A percentile compares a stretch with the other conserved stretches of the same genome.
Evolutionary conservation across 2,113 vertebrate species (phyloP).

Genomic region (Chrysochloris asiatica): DNA sequence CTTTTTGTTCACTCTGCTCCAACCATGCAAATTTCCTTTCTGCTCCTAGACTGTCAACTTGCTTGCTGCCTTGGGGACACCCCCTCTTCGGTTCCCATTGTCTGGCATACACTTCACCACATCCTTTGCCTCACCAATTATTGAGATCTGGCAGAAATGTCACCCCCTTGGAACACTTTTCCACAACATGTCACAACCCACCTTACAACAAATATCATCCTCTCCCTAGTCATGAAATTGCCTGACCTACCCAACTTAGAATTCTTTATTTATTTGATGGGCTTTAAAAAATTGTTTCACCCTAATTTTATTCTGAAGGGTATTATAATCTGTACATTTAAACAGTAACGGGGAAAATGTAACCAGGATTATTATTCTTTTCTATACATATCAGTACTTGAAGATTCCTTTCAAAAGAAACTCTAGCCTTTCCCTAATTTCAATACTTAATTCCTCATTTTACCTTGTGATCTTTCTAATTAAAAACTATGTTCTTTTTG

Average conservation of each 20-base stretch:
- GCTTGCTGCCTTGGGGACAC: neutral
- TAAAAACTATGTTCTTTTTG: constrained; percentile 78
- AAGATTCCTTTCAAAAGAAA: constrained; percentile 75
- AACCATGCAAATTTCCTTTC: too few relatives aligned
- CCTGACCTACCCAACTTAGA: neutral
- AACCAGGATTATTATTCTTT: constrained; percentile 82
- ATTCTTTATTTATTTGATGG: neutral
- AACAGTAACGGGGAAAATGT: constrained; percentile 72
- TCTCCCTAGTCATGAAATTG: neutral
- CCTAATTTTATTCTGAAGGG: constrained; percentile 74
- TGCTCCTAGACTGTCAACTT: too few relatives aligned
- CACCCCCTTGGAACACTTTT: neutral
- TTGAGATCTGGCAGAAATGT: neutral
- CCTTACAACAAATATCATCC: neutral
- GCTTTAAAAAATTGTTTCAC: neutral
- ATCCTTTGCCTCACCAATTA: neutral
- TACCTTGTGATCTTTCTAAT: constrained; percentile 67
- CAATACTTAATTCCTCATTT: constrained; percentile 69
- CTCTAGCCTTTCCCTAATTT: constrained; percentile 57
- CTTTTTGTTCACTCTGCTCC: too few relatives aligned
- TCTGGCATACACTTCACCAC: too few relatives aligned
- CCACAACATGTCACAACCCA: neutral
- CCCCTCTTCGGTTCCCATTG: neutral
- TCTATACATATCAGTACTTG: constrained; percentile 67
- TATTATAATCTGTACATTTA: constrained; percentile 79